Conservation (phyloP, 2,113 vertebrate species). For the Limnothrissa miodon region DNA sequence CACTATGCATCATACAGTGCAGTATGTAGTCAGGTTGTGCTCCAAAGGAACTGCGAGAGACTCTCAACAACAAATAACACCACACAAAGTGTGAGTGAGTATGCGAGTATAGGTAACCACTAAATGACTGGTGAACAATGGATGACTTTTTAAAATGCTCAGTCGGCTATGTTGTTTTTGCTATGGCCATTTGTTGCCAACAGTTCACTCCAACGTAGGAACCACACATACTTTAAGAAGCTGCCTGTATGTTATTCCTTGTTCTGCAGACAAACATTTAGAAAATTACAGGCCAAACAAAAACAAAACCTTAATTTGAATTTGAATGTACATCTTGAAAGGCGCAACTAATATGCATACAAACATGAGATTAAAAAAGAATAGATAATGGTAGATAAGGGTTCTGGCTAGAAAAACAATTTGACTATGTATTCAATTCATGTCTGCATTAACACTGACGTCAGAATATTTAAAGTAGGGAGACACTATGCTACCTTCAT, state of each 20-base stretch:
- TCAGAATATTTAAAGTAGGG: no score
- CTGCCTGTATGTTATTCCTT: neutral
- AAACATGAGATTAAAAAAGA: neutral
- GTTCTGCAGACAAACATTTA: neutral
- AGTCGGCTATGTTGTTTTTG: neutral
- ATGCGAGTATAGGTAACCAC: neutral
- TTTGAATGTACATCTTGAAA: no score
- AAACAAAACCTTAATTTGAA: neutral
- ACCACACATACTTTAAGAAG: neutral
- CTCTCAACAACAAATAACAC: neutral
- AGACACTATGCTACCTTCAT: no score
- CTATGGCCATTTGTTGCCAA: neutral
- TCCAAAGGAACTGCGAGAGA: neutral
- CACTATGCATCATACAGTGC: neutral
- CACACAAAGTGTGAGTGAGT: no score
- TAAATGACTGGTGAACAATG: neutral
- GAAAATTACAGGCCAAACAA: neutral
- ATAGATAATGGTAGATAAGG: no score
- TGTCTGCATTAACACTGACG: neutral
- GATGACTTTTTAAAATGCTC: neutral
- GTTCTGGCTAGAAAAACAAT: neutral
- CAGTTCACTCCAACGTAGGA: neutral
- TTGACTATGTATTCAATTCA: neutral
- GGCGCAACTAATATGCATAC: neutral
- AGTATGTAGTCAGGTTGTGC: neutral